A percentile compares a stretch with the other conserved stretches of the same genome.
These are phyloP conservation scores for Colaptes auratus DNA, from an alignment of 2,113 vertebrate species.

Conservation along the genomic window DNA sequence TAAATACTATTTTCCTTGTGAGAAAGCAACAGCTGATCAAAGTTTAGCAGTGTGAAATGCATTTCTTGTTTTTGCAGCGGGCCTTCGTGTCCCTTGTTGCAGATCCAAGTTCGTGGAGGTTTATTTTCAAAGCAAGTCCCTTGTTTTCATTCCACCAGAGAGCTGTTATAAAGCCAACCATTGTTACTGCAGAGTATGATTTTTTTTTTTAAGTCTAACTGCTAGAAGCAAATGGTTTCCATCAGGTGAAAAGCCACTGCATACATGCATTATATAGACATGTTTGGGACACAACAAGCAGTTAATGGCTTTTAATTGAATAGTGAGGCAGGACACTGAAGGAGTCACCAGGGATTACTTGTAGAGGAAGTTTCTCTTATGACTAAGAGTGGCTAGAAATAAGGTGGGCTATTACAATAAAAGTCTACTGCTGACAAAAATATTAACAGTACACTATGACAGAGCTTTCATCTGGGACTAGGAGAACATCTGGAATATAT, in stretches of 20 bases:
- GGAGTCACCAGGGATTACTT: constrained; percentile 5
- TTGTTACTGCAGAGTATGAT: background rate
- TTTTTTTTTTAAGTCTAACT: background rate
- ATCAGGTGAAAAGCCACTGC: constrained; percentile 17
- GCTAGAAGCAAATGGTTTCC: constrained; percentile 13
- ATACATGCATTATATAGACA: background rate
- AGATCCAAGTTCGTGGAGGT: constrained; percentile 1
- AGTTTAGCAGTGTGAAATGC: constrained; percentile 30
- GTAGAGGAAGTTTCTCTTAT: constrained; percentile 45
- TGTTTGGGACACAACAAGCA: background rate
- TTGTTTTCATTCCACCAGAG: constrained; percentile 29
- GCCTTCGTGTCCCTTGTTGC: constrained; percentile 33
- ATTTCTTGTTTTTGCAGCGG: constrained; percentile 48
- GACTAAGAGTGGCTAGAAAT: constrained; percentile 45
- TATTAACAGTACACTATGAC: constrained; percentile 65
- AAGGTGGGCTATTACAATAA: constrained; percentile 44
- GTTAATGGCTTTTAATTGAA: constrained; percentile 53
- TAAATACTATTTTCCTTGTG: background rate
- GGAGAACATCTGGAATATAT: constrained; percentile 74
- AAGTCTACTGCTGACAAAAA: constrained; percentile 69
- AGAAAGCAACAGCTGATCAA: constrained; percentile 41
- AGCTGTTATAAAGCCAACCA: constrained; percentile 13
- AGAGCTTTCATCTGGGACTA: constrained; percentile 58
- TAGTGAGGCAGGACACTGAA: background rate
- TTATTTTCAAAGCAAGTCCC: constrained; percentile 58